phyloP scores from a whole-genome alignment of 2,888 invertebrate genomes.

The Cerceris rybyensis region DNA sequence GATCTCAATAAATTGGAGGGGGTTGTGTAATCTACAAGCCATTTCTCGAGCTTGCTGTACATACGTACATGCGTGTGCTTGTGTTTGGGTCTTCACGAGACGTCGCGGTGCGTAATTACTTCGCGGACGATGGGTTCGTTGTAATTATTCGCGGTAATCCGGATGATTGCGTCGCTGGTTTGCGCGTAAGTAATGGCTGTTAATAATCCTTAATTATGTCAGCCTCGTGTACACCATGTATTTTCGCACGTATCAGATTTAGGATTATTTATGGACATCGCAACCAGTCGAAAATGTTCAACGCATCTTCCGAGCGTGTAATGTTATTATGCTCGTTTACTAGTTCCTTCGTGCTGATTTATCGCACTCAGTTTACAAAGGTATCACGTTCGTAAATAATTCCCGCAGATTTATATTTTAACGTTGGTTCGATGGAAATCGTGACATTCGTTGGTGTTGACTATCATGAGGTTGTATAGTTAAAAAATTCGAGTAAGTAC shows the following conservation, averaged over 20 bases:
- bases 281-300: neutral
- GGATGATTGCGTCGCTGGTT: slow-evolving; percentile 32
- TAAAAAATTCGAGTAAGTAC: slow-evolving; percentile 27
- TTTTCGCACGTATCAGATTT: slow-evolving; percentile 22
- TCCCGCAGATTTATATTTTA: neutral
- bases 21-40: no score
- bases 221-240: neutral
- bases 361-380: neutral
- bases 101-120: slow-evolving; percentile 26
- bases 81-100: neutral
- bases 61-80: neutral
- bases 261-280: slow-evolving; percentile 34
- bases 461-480: neutral
- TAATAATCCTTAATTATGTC: slow-evolving; percentile 47
- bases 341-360: neutral
- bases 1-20: no score
- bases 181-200: slow-evolving; percentile 25
- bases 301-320: neutral
- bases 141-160: slow-evolving; percentile 31
- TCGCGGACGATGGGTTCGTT: slow-evolving; percentile 28
- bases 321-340: neutral
- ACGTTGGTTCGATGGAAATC: no score
- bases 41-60: neutral
- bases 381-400: neutral
- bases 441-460: no score